Base-by-base conservation (phyloP, 2,888 invertebrate genomes). In the Papilio demoleus region DNA sequence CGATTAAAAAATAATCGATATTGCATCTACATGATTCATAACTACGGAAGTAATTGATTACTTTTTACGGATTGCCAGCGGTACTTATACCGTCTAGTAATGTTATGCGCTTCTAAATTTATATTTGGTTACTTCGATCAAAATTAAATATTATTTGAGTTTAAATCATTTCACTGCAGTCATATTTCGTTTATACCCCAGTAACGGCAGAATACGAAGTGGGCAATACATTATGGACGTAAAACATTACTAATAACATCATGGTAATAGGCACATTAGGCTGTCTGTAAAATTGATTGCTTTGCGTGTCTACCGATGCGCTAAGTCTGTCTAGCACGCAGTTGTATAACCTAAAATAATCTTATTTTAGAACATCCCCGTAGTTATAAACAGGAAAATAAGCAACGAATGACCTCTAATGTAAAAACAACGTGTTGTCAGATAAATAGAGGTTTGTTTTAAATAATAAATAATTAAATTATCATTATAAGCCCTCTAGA, bases 251-350 rank as follows among this genome's bases (percentile, higher is more conserved):
- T 56, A 56, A 31, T 31, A 56, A 56, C 9, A 9, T 56, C 53
- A 31, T 56, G 17, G 53, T 56, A 56, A 56, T 56, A 56, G 27
- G 53, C 27, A n/a, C 53, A 56, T 56, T 56, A 56, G 31, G 17
- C 31, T 56, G 53, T 31, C 53, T 56, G 17, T 31, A 14, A 17
- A 56, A 56, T 56, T 56, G 31, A 56, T 56, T 17, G n/a, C 53
- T 22, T 31, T 31, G 53, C 53, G 53, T 56, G 53, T 56, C 53
- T 53, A 53, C 4, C 53, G 31, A 31, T 27, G 53, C 31, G 27
- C 31, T 17, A 56, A 56, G 31, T 31, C 17, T 56, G 53, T 56
- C 31, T 56, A 56, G 17, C 53, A 17, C 31, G 27, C 53, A 11
- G 17, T 31, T 17, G 27, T 53, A 27, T 53, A 12, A 31, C 53